phyloP scores from a whole-genome alignment of 1,140 invertebrate genomes.

The Drosophila pandora region DNA sequence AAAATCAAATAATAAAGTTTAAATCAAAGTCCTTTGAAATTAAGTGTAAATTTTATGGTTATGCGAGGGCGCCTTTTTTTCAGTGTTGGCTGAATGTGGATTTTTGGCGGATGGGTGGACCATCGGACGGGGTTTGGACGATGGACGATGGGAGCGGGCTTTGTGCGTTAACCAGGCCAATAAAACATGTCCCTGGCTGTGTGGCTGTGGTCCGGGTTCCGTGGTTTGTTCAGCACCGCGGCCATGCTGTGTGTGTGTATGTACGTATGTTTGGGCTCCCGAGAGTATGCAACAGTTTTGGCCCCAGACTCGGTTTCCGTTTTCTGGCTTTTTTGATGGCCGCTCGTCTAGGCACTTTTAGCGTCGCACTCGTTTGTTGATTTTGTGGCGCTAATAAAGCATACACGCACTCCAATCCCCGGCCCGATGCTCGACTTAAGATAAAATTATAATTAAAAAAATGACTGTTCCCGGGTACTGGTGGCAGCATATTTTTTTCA shows the following conservation, averaged over 20 bases:
- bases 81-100: slow-evolving; percentile 16
- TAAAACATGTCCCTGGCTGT: slow-evolving; percentile 61
- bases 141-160: slow-evolving; percentile 15
- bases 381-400: slow-evolving; percentile 64
- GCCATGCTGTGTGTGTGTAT: slow-evolving; percentile 7
- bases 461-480: slow-evolving; percentile 39
- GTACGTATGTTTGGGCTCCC: slow-evolving; percentile 6
- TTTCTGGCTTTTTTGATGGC: slow-evolving; percentile 19
- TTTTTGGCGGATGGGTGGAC: slow-evolving; percentile 1
- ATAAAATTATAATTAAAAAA: slow-evolving; percentile 82
- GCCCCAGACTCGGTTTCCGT: slow-evolving; percentile 32
- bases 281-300: slow-evolving; percentile 51
- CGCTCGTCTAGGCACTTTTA: slow-evolving; percentile 16
- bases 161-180: slow-evolving; percentile 58
- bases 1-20: neutral
- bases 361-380: slow-evolving; percentile 35
- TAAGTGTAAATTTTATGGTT: neutral
- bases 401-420: slow-evolving; percentile 39
- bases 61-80: neutral
- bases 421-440: slow-evolving; percentile 50
- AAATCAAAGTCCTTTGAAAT: neutral
- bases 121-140: neutral
- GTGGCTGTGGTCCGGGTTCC: slow-evolving; percentile 22
- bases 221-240: slow-evolving; percentile 12
- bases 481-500: slow-evolving; percentile 60